Percentiles rank a stretch among this genome's conserved stretches.
These are phyloP conservation scores for Phycodurus eques DNA, from an alignment of 2,113 vertebrate species.

Conservation along the genomic window DNA sequence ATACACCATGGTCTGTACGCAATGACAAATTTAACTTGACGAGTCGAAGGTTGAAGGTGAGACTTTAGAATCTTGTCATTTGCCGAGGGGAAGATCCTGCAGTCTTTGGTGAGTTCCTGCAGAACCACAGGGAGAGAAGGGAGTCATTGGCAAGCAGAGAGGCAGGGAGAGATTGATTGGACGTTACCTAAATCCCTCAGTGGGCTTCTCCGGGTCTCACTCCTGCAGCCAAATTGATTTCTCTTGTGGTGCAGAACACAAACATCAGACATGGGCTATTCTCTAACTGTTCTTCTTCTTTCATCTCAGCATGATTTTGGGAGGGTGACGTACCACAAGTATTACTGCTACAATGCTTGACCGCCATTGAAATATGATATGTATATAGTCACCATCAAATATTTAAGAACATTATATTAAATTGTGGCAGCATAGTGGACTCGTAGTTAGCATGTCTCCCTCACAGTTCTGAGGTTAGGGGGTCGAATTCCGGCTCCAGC, in stretches of 20 bases:
- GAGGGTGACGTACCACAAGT: constrained; percentile 18
- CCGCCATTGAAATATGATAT: constrained; percentile 2
- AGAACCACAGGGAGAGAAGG: constrained; percentile 33
- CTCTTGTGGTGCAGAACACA: constrained; percentile 63
- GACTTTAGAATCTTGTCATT: constrained; percentile 39
- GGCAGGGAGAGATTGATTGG: constrained; percentile 58
- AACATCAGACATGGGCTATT: constrained; percentile 45
- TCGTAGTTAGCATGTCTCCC: neutral
- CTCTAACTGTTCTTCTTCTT: constrained; percentile 5
- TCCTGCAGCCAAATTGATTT: constrained; percentile 68
- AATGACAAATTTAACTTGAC: constrained; percentile 28
- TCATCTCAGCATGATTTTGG: constrained; percentile 18
- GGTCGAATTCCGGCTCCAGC: neutral
- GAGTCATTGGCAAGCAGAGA: constrained; percentile 27
- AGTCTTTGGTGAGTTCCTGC: constrained; percentile 39
- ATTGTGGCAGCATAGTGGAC: neutral
- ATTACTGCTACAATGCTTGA: neutral
- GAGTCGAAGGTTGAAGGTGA: constrained; percentile 33
- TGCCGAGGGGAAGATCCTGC: constrained; percentile 20
- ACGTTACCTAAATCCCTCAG: constrained; percentile 58
- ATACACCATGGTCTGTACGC: neutral
- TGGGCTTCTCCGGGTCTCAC: constrained; percentile 49
- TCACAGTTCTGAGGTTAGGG: neutral
- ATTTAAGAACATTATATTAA: neutral
- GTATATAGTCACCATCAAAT: neutral